Conservation (phyloP, 2,797 vertebrate species). For the Acanthurus leucopareius region DNA sequence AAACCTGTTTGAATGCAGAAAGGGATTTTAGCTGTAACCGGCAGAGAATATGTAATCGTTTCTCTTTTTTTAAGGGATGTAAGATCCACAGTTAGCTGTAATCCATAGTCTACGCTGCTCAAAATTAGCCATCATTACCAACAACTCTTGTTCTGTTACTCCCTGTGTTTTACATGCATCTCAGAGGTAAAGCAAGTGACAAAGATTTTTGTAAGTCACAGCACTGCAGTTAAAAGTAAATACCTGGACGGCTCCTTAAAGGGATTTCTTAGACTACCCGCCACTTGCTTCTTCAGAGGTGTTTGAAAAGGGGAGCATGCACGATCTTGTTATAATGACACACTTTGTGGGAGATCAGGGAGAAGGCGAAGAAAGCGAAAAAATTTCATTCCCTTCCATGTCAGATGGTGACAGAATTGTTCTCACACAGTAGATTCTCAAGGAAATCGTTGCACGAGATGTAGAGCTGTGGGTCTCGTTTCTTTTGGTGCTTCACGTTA, state of each 20-base stretch:
- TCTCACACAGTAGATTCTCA: constrained; percentile 18
- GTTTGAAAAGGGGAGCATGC: constrained; percentile 50
- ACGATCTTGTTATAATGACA: constrained; percentile 59
- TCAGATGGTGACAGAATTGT: constrained; percentile 41
- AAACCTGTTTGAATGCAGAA: constrained; percentile 47
- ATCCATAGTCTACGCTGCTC: constrained; percentile 51
- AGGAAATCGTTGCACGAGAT: constrained; percentile 44
- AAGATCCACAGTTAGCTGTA: constrained; percentile 43
- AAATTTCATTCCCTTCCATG: constrained; percentile 25
- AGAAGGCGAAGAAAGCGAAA: constrained; percentile 17
- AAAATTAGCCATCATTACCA: constrained; percentile 67
- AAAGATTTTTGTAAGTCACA: constrained; percentile 39
- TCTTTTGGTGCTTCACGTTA: constrained; percentile 7
- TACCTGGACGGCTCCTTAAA: constrained; percentile 52
- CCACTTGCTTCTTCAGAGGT: constrained; percentile 55
- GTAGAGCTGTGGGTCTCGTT: constrained; percentile 9
- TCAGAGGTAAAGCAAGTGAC: constrained; percentile 42
- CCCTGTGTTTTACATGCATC: constrained; percentile 53
- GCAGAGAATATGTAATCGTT: constrained; percentile 38
- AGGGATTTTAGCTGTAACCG: constrained; percentile 28
- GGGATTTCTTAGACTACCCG: constrained; percentile 53
- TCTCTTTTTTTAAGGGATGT: constrained; percentile 17
- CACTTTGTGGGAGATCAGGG: constrained; percentile 53
- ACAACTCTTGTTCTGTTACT: constrained; percentile 47
- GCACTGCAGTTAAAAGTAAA: constrained; percentile 56